Conservation (phyloP, 2,888 invertebrate genomes). For the Perizoma flavofasciatum region DNA sequence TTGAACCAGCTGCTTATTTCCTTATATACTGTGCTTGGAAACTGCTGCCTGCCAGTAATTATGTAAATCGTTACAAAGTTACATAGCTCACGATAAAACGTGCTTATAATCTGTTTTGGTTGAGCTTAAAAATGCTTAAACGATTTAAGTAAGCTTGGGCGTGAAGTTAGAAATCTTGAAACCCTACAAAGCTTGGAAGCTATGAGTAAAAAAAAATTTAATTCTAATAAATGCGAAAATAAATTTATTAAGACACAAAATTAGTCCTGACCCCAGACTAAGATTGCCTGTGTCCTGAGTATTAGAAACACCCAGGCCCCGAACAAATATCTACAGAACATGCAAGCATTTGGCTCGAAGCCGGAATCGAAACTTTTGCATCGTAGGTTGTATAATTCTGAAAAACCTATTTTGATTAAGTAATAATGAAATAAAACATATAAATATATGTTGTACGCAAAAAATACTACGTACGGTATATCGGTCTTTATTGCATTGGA, state of each 20-base stretch:
- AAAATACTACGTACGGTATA: no score
- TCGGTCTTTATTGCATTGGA: slow-evolving; percentile 7
- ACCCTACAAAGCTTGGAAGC: slow-evolving; percentile 5
- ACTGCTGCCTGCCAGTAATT: slow-evolving; percentile 45
- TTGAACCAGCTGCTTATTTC: slow-evolving; percentile 11
- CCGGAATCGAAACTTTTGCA: no score
- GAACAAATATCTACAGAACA: no score
- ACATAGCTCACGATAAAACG: slow-evolving; percentile 57
- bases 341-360: no score
- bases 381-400: no score
- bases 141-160: slow-evolving; percentile 36
- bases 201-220: background rate
- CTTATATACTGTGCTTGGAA: slow-evolving; percentile 29
- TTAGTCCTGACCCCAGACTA: no score
- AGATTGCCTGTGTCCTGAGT: no score
- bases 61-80: slow-evolving; percentile 52
- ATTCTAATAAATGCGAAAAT: background rate
- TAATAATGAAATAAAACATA: slow-evolving; percentile 2
- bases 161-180: slow-evolving; percentile 29
- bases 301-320: no score
- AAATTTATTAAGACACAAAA: no score
- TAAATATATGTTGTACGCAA: no score
- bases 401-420: no score
- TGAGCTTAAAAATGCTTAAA: slow-evolving; percentile 37
- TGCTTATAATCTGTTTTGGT: slow-evolving; percentile 54